Evolutionary conservation across 1,140 invertebrate species (phyloP).

Genomic region (Diploscapter pachys): DNA sequence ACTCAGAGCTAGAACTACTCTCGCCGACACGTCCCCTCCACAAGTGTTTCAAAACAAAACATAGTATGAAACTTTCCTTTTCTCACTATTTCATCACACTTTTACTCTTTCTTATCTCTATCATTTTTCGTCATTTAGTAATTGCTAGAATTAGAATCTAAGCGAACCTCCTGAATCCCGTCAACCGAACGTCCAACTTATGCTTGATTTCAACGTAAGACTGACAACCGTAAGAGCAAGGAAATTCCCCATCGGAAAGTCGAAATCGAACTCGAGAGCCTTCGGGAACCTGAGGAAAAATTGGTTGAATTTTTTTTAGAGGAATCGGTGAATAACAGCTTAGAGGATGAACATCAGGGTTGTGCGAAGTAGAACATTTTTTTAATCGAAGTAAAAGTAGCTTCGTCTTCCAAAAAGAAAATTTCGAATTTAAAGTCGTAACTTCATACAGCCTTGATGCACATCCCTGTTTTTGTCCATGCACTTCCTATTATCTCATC

Average conservation of each 20-base stretch:
- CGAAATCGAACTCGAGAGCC: slow-evolving; percentile 55
- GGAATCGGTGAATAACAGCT: neutral
- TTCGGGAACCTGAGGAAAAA: slow-evolving; percentile 43
- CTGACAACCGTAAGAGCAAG: slow-evolving; percentile 57
- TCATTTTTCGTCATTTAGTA: neutral
- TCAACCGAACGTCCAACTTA: slow-evolving; percentile 52
- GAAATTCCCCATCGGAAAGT: slow-evolving; percentile 56
- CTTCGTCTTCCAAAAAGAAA: too few species aligned
- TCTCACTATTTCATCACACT: neutral
- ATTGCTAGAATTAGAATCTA: too few species aligned
- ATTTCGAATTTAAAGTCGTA: too few species aligned
- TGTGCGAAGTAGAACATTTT: neutral
- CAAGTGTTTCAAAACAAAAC: neutral
- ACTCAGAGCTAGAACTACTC: neutral
- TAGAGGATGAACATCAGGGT: neutral
- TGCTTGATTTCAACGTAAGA: slow-evolving; percentile 57
- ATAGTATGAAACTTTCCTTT: neutral
- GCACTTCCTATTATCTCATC: too few species aligned
- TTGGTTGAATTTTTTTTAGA: neutral
- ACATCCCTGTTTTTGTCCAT: too few species aligned
- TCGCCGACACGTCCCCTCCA: neutral
- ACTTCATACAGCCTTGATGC: too few species aligned
- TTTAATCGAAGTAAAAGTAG: slow-evolving; percentile 1
- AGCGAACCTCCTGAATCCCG: slow-evolving; percentile 54
- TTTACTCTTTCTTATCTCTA: neutral